Base-by-base conservation (phyloP, 2,888 invertebrate genomes). In the Leptodirus hochenwartii region DNA sequence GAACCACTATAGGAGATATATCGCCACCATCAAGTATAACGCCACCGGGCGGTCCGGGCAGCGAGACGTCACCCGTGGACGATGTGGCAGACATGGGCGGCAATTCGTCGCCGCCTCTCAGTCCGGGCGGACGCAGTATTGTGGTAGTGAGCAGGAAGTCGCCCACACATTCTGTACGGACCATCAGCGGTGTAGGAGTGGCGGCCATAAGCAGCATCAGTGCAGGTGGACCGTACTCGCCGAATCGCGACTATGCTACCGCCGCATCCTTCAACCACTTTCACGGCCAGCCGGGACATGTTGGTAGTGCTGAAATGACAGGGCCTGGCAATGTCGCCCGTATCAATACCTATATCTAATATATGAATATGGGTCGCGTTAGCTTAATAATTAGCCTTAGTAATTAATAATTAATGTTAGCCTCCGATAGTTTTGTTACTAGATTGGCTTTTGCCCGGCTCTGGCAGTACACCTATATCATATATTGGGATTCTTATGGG, bases 221-320 rank as follows among this genome's bases (percentile, higher is more conserved):
- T 29, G 45, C 47, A 17, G 46, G 45, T 39, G 45, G 37, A 41
- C 48, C 54, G 29, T 56, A 53, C 37, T 54, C 54, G 28, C 53
- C 54, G 6, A 52, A 44, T 32, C 42, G 51, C 34, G 53, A 52
- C 37, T 82, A 82, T 51, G n/a, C n/a, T n/a, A n/a, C n/a, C n/a
- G n/a, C n/a, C n/a, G n/a, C n/a, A n/a, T 73, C 81, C 35, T 90
- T 88, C 63, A 78, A 84, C 55, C 90, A 90, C 59, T 90, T 88
- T 64, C 90, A 91, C 56, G 69, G 84, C 44, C 90, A 90, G 56
- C 74, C 82, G 42, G 76, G 82, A 54, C 80, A 80, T 69, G 79
- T 64, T 58, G 55, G 56, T 66, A 51, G 54, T 51, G 50, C 48
- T 45, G 46, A 48, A 45, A 46, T 35, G 17, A 28, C 25, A 33